Evolutionary conservation across 2,797 vertebrate species (phyloP).

Genomic region (Octomys mimax): DNA sequence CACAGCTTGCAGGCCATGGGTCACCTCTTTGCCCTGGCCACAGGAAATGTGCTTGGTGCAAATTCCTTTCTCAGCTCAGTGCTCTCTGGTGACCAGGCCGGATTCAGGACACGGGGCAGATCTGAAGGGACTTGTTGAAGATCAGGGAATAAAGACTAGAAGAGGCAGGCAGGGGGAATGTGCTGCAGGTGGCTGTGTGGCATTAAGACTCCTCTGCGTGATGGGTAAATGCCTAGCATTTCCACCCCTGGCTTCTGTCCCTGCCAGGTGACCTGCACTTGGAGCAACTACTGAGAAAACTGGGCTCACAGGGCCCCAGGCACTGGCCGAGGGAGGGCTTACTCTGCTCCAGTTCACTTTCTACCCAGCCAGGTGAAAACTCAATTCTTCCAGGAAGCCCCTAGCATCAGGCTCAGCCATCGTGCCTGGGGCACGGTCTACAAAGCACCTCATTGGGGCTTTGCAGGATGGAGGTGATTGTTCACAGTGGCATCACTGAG

Average conservation of each 20-base stretch:
- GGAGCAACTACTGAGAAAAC: background rate
- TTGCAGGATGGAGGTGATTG: background rate
- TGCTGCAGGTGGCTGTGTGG: background rate
- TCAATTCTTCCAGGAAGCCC: background rate
- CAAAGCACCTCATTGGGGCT: background rate
- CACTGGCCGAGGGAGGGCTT: background rate
- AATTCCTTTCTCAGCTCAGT: background rate
- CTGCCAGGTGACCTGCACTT: background rate
- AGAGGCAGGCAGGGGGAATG: background rate
- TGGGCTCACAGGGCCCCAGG: background rate
- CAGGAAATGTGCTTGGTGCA: background rate
- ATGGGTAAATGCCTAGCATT: background rate
- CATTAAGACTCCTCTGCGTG: background rate
- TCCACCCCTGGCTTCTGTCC: background rate
- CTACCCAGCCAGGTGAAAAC: background rate
- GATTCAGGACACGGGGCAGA: background rate
- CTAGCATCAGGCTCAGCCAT: background rate
- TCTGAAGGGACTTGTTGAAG: background rate
- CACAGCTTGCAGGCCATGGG: background rate
- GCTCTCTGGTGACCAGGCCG: background rate
- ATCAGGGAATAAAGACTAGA: background rate
- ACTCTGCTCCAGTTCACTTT: too few species aligned
- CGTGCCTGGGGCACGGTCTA: fast-evolving
- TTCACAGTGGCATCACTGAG: background rate
- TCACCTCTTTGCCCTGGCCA: background rate